Percentiles rank a stretch among this genome's conserved stretches.
Evolutionary conservation across 2,113 vertebrate species (phyloP).

Genomic region (Emydocephalus ijimae): DNA sequence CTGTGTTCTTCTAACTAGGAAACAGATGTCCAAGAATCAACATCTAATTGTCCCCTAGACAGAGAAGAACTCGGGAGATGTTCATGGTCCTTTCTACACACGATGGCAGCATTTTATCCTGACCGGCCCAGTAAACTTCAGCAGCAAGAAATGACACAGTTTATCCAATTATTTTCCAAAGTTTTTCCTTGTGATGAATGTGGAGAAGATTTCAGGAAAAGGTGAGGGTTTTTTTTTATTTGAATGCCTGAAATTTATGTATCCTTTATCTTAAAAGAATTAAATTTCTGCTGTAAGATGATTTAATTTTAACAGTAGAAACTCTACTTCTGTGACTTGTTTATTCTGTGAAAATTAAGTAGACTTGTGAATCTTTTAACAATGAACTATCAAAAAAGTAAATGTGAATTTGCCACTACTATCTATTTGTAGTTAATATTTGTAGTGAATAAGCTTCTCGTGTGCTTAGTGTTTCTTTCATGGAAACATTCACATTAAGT

Average conservation of each 20-base stretch:
- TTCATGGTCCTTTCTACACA: constrained; percentile 94
- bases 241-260: too few relatives aligned
- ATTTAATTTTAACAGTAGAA: not conserved
- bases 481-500: not conserved
- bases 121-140: constrained; percentile 77
- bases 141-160: constrained; percentile 88
- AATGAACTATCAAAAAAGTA: not conserved
- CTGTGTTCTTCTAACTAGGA: constrained; percentile 49
- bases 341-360: not conserved
- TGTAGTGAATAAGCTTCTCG: not conserved
- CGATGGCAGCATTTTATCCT: constrained; percentile 92
- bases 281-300: not conserved
- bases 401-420: not conserved
- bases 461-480: not conserved
- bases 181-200: constrained; percentile 97
- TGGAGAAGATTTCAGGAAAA: constrained; percentile 83
- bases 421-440: not conserved
- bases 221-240: constrained; percentile 62
- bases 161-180: constrained; percentile 91
- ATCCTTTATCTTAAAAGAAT: not conserved
- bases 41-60: constrained; percentile 84
- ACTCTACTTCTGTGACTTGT: not conserved
- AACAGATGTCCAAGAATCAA: constrained; percentile 38
- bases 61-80: constrained; percentile 86
- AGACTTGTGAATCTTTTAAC: not conserved